These are phyloP conservation scores for Onychostoma macrolepis DNA, from an alignment of 2,113 vertebrate genomes.

Conservation along the genomic window DNA sequence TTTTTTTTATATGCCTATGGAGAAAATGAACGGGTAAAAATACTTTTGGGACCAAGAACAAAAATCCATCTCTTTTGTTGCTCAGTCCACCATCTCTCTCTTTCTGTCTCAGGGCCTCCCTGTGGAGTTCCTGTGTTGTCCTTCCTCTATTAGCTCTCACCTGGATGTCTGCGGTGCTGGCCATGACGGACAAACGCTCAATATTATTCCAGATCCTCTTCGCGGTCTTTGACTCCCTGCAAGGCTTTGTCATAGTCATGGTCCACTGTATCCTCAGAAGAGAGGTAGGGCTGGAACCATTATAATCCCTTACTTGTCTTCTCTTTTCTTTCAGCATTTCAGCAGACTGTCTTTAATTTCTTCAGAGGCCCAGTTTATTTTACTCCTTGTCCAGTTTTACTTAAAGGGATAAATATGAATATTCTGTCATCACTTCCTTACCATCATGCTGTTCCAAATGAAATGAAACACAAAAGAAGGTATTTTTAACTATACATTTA, in stretches of 20 bases:
- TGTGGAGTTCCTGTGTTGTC: constrained; percentile 99
- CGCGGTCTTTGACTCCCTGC: constrained; percentile 97
- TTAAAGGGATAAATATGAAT: not conserved
- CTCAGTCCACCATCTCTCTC: not conserved
- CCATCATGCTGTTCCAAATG: not conserved
- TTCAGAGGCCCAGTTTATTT: constrained; percentile 5
- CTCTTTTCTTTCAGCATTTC: constrained; percentile 1
- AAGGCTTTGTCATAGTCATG: constrained; percentile 99
- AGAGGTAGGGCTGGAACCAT: constrained; percentile 81
- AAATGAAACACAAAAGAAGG: not conserved
- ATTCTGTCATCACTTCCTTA: not conserved
- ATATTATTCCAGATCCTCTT: constrained; percentile 99
- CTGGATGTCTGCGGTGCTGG: constrained; percentile 99
- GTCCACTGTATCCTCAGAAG: constrained; percentile 96
- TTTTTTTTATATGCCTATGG: not conserved
- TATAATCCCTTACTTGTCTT: not conserved
- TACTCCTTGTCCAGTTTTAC: not conserved
- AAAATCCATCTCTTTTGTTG: not conserved
- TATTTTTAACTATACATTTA: not conserved
- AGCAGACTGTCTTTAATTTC: not conserved
- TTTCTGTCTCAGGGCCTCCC: constrained; percentile 85
- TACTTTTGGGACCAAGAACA: not conserved
- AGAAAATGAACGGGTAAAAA: not conserved
- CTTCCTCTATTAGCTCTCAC: constrained; percentile 95
- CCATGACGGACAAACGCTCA: constrained; percentile 99